Evolutionary conservation across 1,140 invertebrate genomes (phyloP).

Genomic region (Drosophila virilis): DNA sequence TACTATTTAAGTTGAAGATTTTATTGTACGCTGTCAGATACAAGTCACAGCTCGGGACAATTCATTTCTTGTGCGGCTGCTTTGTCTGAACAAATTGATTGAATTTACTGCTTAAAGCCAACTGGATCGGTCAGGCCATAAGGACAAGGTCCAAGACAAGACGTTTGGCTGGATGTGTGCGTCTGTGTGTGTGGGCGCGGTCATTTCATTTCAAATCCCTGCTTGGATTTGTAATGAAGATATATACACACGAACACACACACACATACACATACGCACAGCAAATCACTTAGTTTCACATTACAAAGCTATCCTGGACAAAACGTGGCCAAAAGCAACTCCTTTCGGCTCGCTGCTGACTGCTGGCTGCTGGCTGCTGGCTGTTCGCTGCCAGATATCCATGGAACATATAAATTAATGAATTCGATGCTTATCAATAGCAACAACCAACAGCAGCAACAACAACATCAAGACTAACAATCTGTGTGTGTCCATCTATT

Average conservation of each 20-base stretch:
- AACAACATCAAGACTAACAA: constrained; percentile 38
- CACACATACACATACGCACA: constrained; percentile 39
- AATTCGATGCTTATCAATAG: constrained; percentile 82
- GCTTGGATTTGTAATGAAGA: constrained; percentile 71
- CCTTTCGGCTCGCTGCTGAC: constrained; percentile 53
- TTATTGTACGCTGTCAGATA: constrained; percentile 40
- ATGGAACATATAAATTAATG: constrained; percentile 81
- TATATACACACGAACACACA: constrained; percentile 21
- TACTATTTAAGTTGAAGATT: constrained; percentile 52
- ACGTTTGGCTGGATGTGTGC: constrained; percentile 10
- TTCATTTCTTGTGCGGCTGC: constrained; percentile 13
- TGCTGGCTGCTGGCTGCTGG: constrained; percentile 50
- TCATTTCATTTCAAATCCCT: constrained; percentile 77
- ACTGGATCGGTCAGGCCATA: constrained; percentile 27
- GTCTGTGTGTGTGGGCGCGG: constrained; percentile 46
- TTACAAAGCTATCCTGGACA: constrained; percentile 73
- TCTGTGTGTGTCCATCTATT: constrained; percentile 60
- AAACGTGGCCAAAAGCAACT: constrained; percentile 42
- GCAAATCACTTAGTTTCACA: constrained; percentile 81
- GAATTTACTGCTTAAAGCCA: constrained; percentile 60
- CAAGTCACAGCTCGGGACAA: constrained; percentile 4
- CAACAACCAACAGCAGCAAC: constrained; percentile 41
- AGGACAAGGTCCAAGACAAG: constrained; percentile 25
- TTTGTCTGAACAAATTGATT: constrained; percentile 46
- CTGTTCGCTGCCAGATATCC: constrained; percentile 57